Evolutionary conservation across 2,888 invertebrate genomes (phyloP).

Genomic region (Drosophila cognata): DNA sequence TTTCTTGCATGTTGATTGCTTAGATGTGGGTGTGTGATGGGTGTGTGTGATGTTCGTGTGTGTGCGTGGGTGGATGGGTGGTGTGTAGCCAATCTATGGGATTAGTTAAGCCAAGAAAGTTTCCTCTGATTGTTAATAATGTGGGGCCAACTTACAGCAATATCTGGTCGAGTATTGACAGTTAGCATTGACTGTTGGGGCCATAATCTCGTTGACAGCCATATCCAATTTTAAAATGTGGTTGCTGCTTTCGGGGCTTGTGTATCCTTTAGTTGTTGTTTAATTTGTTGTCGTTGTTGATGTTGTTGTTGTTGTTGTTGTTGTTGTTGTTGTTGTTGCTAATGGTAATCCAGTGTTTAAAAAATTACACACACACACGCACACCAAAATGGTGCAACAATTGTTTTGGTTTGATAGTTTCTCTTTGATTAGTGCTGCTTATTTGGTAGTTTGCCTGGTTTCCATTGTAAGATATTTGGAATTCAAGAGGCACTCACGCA

Average conservation of each 20-base stretch:
- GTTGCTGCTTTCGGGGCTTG: conserved; percentile 14
- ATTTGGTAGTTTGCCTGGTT: conserved; percentile 63
- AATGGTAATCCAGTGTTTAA: conserved; percentile 46
- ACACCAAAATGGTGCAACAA: conserved; percentile 31
- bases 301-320: neutral
- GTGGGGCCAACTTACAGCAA: conserved; percentile 83
- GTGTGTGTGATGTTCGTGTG: neutral
- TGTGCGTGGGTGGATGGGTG: conserved; percentile 1
- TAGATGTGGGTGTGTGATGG: conserved; percentile 19
- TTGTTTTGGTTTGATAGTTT: conserved; percentile 58
- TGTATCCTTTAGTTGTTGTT: conserved; percentile 47
- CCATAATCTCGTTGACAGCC: conserved; percentile 83
- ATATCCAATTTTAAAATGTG: conserved; percentile 67
- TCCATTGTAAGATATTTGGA: conserved; percentile 73
- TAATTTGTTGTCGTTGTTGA: conserved; percentile 2
- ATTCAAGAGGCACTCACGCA: conserved; percentile 75
- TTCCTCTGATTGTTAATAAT: conserved; percentile 1
- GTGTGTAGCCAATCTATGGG: neutral
- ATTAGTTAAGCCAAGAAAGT: conserved; percentile 7
- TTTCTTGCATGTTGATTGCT: conserved; percentile 17
- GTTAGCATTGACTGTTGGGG: conserved; percentile 83
- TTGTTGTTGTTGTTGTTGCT: conserved; percentile 7
- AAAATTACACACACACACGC: conserved; percentile 16
- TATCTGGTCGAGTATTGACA: conserved; percentile 85
- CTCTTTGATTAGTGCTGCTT: conserved; percentile 57